Conservation (phyloP, 2,113 vertebrate genomes). For the Podocnemis expansa region DNA sequence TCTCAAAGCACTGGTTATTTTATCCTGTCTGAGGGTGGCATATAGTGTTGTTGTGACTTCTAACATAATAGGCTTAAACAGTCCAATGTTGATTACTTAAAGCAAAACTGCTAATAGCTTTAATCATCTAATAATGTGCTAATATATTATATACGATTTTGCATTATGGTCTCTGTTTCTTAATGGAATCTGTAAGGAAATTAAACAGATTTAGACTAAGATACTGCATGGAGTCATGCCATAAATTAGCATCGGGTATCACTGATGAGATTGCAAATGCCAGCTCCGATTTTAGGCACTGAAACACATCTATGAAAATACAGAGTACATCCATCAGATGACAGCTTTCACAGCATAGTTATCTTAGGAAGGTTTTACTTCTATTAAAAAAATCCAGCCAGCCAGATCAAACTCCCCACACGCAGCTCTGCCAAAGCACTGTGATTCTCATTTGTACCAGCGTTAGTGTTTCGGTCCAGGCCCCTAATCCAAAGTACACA, state of each 20-base stretch:
- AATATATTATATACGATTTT: not conserved
- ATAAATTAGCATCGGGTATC: not conserved
- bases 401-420: not conserved
- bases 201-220: not conserved
- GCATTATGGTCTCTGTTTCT: not conserved
- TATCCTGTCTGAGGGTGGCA: not conserved
- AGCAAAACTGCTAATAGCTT: conserved; percentile 12
- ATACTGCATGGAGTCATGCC: not conserved
- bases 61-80: conserved; percentile 12
- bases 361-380: not conserved
- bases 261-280: not conserved
- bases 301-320: not conserved
- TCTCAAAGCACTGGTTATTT: not conserved
- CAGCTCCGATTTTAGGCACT: not conserved
- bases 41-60: not conserved
- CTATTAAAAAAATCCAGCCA: not conserved
- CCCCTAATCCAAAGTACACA: not conserved
- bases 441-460: not conserved
- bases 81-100: not conserved
- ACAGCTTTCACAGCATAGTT: not conserved
- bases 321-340: not conserved
- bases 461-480: not conserved
- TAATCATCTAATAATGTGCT: conserved; percentile 20
- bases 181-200: not conserved
- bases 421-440: fast-evolving